Evolutionary conservation across 2,113 vertebrate genomes (phyloP), one percentile per base, ranked within the genome.

Genomic region (Felis chaus): DNA sequence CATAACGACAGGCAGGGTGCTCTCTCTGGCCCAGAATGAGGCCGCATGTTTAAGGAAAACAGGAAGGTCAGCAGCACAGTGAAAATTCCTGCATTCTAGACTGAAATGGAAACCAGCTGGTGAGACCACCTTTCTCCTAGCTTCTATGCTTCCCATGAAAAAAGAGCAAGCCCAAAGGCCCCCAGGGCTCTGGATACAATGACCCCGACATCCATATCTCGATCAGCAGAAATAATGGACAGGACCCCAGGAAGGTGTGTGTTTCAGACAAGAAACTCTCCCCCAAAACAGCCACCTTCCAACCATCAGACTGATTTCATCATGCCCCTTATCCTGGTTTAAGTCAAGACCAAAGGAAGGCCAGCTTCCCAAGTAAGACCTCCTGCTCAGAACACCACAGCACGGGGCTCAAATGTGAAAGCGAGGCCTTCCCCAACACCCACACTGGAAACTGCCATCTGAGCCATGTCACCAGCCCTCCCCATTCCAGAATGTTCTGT

Each of bases 1-100:
- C 0, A 16, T 73, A 91, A 76, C 7, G 4, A 16, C 1, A 48
- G 13, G 19, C 36, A 25, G 83, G n/a, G 39, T 1, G 16, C 5
- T 78, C 33, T 39, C 74, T 96, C 81, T 33, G 19, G 16, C 55
- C 90, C 57, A 68, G 19, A 45, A 15, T 48, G 39, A 93, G 41
- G 79, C 19, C 10, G 1, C 0, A 27, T 31, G 27, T 4, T 45
- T n/a, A 88, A 87, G 65, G 80, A 65, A 84, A 96, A 74, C 31
- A 76, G 29, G 7, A 19, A 90, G n/a, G 3, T 39, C 57, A 79
- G 55, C 33, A 29, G 39, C 27, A 29, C 29, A 36, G 3, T 6
- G 25, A 95, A 74, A 91, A 93, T 12, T 4, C 31, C 73, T 82
- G 63, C 14, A 15, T 73, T 63, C 68, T 90, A 63, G n/a, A 89